phyloP scores from a whole-genome alignment of 2,888 invertebrate genomes.

The Deilephila porcellus region DNA sequence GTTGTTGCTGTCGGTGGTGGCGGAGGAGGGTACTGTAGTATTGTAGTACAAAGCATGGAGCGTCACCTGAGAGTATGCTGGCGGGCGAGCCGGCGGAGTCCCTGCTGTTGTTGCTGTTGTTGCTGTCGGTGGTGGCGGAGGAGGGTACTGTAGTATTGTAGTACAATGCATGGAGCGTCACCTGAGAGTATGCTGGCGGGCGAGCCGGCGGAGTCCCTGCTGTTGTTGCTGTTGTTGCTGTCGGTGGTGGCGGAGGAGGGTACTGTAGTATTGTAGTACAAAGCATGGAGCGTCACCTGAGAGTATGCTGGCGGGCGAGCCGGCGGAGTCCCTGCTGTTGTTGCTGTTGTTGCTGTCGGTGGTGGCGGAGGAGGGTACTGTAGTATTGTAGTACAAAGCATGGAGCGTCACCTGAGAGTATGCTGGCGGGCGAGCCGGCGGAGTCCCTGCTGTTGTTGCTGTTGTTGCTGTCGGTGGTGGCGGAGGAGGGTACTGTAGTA shows the following conservation, averaged over 20 bases:
- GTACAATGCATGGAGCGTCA: constrained; percentile 41
- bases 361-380: constrained; percentile 88
- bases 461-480: constrained; percentile 93
- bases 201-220: constrained; percentile 89
- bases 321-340: constrained; percentile 86
- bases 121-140: constrained; percentile 93
- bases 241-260: constrained; percentile 93
- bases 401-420: constrained; percentile 87
- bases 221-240: constrained; percentile 89
- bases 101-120: constrained; percentile 85
- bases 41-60: neutral
- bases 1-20: constrained; percentile 93
- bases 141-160: constrained; percentile 73
- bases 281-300: constrained; percentile 82
- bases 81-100: constrained; percentile 93
- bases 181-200: constrained; percentile 94
- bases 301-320: constrained; percentile 93
- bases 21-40: constrained; percentile 85
- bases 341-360: constrained; percentile 93
- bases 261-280: neutral
- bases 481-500: constrained; percentile 85
- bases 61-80: constrained; percentile 89
- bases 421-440: constrained; percentile 92
- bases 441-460: constrained; percentile 87
- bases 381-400: neutral